These are phyloP conservation scores for Ptychodera flava DNA, from an alignment of 35 echinoderm and acorn worm genomes.

Conservation along the genomic window DNA sequence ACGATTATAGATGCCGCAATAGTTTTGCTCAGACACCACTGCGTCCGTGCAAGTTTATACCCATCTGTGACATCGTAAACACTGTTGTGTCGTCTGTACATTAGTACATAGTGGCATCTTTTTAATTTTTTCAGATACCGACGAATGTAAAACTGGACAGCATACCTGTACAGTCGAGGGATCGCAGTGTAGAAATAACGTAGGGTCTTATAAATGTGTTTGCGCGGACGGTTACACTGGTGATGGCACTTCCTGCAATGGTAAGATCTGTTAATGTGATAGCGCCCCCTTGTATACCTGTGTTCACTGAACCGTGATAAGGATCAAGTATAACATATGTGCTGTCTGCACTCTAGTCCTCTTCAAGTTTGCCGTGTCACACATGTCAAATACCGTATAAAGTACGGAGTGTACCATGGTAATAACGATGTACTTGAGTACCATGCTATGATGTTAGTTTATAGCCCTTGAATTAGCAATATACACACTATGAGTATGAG, in stretches of 20 bases:
- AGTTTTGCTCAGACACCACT: background rate
- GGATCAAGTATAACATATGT: no score
- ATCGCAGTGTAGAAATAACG: conserved; percentile 44
- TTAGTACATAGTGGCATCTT: background rate
- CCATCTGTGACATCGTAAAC: background rate
- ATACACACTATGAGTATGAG: no score
- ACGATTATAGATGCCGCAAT: no score
- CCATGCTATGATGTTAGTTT: no score
- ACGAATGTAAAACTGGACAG: conserved; percentile 46
- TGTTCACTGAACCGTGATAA: no score
- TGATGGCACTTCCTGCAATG: background rate
- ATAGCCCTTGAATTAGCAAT: no score
- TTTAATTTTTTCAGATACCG: conserved; percentile 31
- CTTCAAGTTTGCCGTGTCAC: background rate
- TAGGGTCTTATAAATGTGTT: conserved; percentile 55
- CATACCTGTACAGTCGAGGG: conserved; percentile 56
- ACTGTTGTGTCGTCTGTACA: background rate
- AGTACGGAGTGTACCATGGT: no score
- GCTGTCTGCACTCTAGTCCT: no score
- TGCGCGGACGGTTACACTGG: conserved; percentile 14
- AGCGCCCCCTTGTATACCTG: no score
- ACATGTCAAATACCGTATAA: no score
- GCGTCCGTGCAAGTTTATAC: background rate
- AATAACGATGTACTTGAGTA: no score
- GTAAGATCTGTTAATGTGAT: background rate